Evolutionary conservation across 1,140 invertebrate genomes (phyloP).

Genomic region (Arion vulgaris): DNA sequence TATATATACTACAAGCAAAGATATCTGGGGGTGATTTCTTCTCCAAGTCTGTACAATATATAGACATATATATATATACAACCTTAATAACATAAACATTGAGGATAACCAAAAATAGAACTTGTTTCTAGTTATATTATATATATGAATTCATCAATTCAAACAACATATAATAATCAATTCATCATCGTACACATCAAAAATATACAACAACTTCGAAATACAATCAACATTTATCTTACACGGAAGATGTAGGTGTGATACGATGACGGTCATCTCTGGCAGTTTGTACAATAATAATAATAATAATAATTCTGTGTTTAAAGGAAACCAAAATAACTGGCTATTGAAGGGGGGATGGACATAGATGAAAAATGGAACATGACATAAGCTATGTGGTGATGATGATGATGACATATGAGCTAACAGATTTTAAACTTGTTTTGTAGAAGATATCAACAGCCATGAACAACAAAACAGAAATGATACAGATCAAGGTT

Average conservation of each 20-base stretch:
- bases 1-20: background rate
- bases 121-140: background rate
- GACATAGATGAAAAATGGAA: no score
- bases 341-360: no score
- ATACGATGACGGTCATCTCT: background rate
- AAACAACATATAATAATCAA: background rate
- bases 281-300: no score
- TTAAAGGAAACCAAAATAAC: no score
- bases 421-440: no score
- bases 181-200: background rate
- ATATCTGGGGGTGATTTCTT: background rate
- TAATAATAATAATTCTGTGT: no score
- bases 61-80: background rate
- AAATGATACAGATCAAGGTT: no score
- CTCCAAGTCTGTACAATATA: background rate
- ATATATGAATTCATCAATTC: background rate
- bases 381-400: no score
- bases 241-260: background rate
- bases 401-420: no score
- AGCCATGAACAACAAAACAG: no score
- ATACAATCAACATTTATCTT: background rate
- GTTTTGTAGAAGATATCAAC: no score
- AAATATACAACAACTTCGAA: background rate
- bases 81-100: background rate
- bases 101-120: background rate